These are phyloP conservation scores for Trichonephila inaurata DNA, from an alignment of 1,140 invertebrate genomes.

Conservation along the genomic window DNA sequence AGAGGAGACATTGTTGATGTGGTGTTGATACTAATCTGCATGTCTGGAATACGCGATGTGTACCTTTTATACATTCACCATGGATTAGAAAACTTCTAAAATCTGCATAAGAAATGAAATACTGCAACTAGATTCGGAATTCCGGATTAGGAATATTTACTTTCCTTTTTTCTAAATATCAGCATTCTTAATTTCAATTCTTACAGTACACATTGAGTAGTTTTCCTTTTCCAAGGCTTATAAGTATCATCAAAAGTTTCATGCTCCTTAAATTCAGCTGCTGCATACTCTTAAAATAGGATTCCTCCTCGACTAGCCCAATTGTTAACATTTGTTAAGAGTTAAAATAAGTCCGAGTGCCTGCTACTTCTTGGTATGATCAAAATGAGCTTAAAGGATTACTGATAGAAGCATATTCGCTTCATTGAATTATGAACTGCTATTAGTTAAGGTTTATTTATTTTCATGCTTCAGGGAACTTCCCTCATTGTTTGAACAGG, in stretches of 20 bases:
- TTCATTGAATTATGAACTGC: slow-evolving; percentile 43
- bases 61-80: background rate
- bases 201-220: background rate
- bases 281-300: background rate
- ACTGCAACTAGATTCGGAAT: background rate
- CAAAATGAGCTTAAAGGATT: slow-evolving; percentile 70
- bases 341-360: slow-evolving; percentile 15
- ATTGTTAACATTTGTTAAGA: slow-evolving; percentile 27
- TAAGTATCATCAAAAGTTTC: background rate
- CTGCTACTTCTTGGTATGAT: background rate
- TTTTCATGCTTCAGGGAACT: slow-evolving; percentile 8
- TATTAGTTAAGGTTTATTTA: slow-evolving; percentile 59
- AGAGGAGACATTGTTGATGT: background rate
- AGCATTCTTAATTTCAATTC: background rate
- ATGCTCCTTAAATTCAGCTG: background rate
- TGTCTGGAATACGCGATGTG: background rate
- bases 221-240: slow-evolving; percentile 16
- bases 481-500: slow-evolving; percentile 3
- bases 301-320: background rate
- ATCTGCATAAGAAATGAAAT: background rate
- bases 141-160: background rate
- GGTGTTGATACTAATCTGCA: background rate
- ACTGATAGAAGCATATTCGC: slow-evolving; percentile 27
- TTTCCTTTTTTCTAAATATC: background rate
- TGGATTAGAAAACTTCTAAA: background rate